These are phyloP conservation scores for Pseudochaenichthys georgianus DNA, from an alignment of 2,797 vertebrate genomes.

Conservation along the genomic window DNA sequence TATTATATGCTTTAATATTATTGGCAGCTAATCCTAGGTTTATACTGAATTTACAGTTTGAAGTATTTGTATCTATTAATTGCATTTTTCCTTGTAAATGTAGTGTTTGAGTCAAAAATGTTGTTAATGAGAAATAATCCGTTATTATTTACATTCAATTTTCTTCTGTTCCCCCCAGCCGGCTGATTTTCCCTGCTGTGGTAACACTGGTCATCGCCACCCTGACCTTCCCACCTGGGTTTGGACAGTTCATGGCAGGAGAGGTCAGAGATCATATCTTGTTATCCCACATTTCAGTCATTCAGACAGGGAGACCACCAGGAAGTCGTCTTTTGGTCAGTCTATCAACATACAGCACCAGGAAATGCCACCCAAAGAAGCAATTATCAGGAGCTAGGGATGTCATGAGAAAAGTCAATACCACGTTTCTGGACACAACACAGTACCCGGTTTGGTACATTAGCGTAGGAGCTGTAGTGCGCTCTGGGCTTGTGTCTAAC, in stretches of 20 bases:
- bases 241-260: conserved; percentile 98
- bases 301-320: neutral
- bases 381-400: no score
- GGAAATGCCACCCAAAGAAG: no score
- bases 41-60: neutral
- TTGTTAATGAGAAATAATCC: neutral
- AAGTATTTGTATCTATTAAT: neutral
- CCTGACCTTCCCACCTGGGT: conserved; percentile 92
- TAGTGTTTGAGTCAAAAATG: neutral
- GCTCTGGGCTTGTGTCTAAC: no score
- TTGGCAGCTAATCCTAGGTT: neutral
- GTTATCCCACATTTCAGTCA: neutral
- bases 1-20: neutral
- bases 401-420: no score
- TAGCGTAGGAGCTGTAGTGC: no score
- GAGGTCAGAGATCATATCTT: conserved; percentile 85
- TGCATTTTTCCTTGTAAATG: neutral
- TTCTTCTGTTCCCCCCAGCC: conserved; percentile 76
- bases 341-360: no score
- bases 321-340: no score
- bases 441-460: no score
- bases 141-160: neutral
- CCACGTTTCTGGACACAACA: no score
- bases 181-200: conserved; percentile 90
- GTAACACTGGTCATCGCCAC: conserved; percentile 92